Conservation (phyloP, 2,888 invertebrate genomes). For the Perizoma flavofasciatum region DNA sequence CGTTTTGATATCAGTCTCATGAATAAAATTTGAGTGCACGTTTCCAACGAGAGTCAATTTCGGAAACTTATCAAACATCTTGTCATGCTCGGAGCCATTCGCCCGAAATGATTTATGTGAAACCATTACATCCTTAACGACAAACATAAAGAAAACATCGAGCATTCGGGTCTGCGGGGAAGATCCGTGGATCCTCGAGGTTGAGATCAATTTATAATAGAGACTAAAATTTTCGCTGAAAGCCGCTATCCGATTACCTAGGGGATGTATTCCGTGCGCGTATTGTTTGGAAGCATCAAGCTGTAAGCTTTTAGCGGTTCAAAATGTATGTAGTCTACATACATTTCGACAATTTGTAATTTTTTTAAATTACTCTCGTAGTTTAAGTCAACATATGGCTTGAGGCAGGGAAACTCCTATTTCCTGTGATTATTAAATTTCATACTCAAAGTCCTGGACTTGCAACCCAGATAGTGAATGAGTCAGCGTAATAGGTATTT, state of each 20-base stretch:
- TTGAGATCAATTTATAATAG: slow-evolving; percentile 70
- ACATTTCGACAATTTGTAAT: too few relatives aligned
- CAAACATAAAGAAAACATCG: slow-evolving; percentile 47
- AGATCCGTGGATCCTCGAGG: slow-evolving; percentile 53
- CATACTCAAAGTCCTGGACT: too few relatives aligned
- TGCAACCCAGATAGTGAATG: too few relatives aligned
- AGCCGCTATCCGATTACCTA: slow-evolving; percentile 74
- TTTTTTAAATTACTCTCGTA: too few relatives aligned
- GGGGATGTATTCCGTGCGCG: slow-evolving; percentile 65
- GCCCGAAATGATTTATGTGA: slow-evolving; percentile 43
- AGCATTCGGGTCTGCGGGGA: slow-evolving; percentile 55
- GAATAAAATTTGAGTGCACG: slow-evolving; percentile 32
- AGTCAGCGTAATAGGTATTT: too few relatives aligned
- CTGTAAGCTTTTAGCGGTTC: slow-evolving; percentile 32
- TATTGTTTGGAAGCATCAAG: slow-evolving; percentile 46
- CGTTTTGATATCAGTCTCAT: slow-evolving; percentile 21
- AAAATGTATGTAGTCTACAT: neutral
- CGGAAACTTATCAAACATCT: slow-evolving; percentile 32
- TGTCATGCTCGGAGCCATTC: slow-evolving; percentile 29
- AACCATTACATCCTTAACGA: slow-evolving; percentile 41
- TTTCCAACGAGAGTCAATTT: slow-evolving; percentile 27
- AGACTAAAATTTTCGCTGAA: slow-evolving; percentile 69
- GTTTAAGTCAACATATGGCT: too few relatives aligned
- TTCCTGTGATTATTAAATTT: too few relatives aligned
- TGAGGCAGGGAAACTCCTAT: too few relatives aligned